phyloP scores from a whole-genome alignment of 2,797 vertebrate genomes.

The Rachycentron canadum region DNA sequence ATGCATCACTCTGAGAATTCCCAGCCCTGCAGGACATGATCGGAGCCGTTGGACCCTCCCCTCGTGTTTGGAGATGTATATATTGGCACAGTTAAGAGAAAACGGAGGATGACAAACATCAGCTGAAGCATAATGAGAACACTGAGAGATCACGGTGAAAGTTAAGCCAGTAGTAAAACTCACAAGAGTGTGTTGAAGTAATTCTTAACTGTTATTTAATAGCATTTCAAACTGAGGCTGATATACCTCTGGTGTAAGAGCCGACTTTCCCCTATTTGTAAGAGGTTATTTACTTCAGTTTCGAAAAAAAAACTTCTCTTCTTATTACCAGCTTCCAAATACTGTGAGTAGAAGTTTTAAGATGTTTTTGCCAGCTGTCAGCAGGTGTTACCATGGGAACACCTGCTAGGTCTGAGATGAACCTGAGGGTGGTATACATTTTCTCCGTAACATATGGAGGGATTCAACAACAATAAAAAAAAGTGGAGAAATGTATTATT shows the following conservation, averaged over 20 bases:
- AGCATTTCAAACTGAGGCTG: not conserved
- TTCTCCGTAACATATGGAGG: no score
- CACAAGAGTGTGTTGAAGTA: not conserved
- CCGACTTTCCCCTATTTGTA: not conserved
- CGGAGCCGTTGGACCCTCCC: no score
- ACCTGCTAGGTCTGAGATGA: not conserved
- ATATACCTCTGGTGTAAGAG: not conserved
- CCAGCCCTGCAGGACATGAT: no score
- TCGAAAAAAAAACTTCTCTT: conserved; percentile 8
- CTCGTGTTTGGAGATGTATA: no score
- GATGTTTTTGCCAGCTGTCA: conserved; percentile 4
- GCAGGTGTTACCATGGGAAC: conserved; percentile 44
- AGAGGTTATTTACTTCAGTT: not conserved
- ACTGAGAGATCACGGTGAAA: conserved; percentile 9
- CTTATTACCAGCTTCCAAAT: not conserved
- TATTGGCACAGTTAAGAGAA: not conserved
- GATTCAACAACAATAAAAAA: no score
- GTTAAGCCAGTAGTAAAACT: not conserved
- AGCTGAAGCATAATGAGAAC: not conserved
- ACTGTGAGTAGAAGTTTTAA: conserved; percentile 5
- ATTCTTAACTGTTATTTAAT: not conserved
- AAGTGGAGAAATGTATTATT: no score
- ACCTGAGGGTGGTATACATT: not conserved
- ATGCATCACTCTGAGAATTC: no score
- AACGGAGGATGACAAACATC: not conserved